Conservation (phyloP, 1,140 invertebrate species). For the Anastrepha obliqua region DNA sequence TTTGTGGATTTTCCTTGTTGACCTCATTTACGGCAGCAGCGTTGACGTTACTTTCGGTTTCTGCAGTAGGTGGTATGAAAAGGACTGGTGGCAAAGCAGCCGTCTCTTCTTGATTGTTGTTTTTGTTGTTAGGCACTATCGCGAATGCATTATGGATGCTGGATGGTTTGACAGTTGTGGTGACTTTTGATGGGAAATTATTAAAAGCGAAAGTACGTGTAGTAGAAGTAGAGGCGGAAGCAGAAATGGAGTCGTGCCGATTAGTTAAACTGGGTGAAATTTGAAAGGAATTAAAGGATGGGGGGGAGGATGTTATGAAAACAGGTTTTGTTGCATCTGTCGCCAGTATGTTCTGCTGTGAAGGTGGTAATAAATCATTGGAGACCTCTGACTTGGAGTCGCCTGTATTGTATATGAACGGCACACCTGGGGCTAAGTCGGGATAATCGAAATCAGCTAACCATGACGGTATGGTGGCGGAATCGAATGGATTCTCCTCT, state of each 20-base stretch:
- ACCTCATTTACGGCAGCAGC: slow-evolving; percentile 32
- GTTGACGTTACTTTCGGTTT: slow-evolving; percentile 1
- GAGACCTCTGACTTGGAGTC: slow-evolving; percentile 61
- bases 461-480: slow-evolving; percentile 69
- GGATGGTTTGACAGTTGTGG: slow-evolving; percentile 68
- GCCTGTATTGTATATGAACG: slow-evolving; percentile 65
- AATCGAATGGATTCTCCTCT: slow-evolving; percentile 67
- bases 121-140: slow-evolving; percentile 27
- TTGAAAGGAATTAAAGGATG: slow-evolving; percentile 61
- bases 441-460: slow-evolving; percentile 70
- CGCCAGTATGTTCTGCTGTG: neutral
- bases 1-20: slow-evolving; percentile 19
- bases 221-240: slow-evolving; percentile 56
- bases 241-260: slow-evolving; percentile 55
- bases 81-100: slow-evolving; percentile 63
- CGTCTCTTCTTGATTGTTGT: slow-evolving; percentile 40
- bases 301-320: slow-evolving; percentile 42
- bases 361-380: slow-evolving; percentile 56
- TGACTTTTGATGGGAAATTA: slow-evolving; percentile 70
- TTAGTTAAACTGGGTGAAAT: slow-evolving; percentile 59
- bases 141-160: slow-evolving; percentile 56
- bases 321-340: slow-evolving; percentile 29
- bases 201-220: slow-evolving; percentile 61
- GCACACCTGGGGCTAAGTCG: slow-evolving; percentile 71
- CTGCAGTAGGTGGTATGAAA: slow-evolving; percentile 61